Evolutionary conservation across 2,888 invertebrate species (phyloP).

Genomic region (Tridacna gigas): DNA sequence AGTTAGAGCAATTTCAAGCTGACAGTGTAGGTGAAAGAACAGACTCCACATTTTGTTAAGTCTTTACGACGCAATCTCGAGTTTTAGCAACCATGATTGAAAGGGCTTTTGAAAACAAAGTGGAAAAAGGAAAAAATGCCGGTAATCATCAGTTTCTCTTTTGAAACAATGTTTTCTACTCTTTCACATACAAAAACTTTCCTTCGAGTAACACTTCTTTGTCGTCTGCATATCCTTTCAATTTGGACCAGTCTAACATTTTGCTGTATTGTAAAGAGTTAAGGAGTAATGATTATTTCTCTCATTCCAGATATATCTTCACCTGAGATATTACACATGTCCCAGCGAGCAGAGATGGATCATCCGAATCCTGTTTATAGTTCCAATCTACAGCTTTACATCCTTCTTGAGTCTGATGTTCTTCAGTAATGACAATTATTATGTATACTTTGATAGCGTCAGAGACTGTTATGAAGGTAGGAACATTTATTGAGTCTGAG

Average conservation of each 20-base stretch:
- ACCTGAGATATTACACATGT: constrained; percentile 99
- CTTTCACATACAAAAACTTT: too few species aligned
- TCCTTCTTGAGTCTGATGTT: constrained; percentile 99
- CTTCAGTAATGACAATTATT: constrained; percentile 98
- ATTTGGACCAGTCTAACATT: too few species aligned
- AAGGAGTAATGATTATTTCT: not conserved
- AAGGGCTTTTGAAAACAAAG: not conserved
- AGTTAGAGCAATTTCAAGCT: too few species aligned
- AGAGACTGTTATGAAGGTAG: constrained; percentile 98
- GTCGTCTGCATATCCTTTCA: too few species aligned
- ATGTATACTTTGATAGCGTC: constrained; percentile 99
- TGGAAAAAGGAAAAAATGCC: not conserved
- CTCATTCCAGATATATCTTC: constrained; percentile 95
- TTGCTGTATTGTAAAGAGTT: too few species aligned
- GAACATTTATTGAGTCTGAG: not conserved
- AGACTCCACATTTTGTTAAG: too few species aligned
- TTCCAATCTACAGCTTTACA: constrained; percentile 99
- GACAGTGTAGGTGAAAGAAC: too few species aligned
- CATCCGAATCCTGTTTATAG: constrained; percentile 98
- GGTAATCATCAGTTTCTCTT: not conserved
- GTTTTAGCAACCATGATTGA: too few species aligned
- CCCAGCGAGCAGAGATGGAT: constrained; percentile 99
- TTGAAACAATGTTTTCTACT: not conserved
- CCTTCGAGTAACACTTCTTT: too few species aligned
- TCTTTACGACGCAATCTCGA: too few species aligned